phyloP scores from a whole-genome alignment of 92 coral and sea anemone species.

The Hydrozoanthus gracilis region DNA sequence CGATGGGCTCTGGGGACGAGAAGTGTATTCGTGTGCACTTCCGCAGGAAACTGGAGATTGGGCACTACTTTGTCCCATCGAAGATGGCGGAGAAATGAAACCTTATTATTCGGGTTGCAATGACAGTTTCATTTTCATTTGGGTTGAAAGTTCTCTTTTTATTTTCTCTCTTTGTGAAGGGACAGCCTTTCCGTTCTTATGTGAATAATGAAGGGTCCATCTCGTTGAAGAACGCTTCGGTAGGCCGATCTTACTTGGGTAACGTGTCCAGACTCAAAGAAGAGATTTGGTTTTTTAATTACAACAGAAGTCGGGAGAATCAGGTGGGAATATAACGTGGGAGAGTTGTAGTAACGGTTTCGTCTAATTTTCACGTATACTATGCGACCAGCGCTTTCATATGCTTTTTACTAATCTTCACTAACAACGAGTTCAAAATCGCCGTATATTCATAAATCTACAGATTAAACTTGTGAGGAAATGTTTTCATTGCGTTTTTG shows the following conservation, averaged over 20 bases:
- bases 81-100: not conserved
- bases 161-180: not conserved
- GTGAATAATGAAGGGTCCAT: slow-evolving; percentile 35
- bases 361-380: not conserved
- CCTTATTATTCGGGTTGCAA: not conserved
- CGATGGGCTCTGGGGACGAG: too few species aligned
- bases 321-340: slow-evolving; percentile 43
- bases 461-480: too few species aligned
- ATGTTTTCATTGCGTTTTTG: too few species aligned
- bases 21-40: too few species aligned
- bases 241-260: slow-evolving; percentile 63
- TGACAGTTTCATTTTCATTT: not conserved
- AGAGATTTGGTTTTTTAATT: slow-evolving; percentile 79
- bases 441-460: too few species aligned
- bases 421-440: too few species aligned
- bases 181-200: not conserved
- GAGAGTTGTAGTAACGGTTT: not conserved
- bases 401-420: not conserved
- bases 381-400: not conserved
- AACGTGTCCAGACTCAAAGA: slow-evolving; percentile 72
- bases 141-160: not conserved
- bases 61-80: not conserved
- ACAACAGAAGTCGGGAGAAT: slow-evolving; percentile 45
- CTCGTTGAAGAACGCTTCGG: slow-evolving; percentile 63
- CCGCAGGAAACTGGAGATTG: not conserved